Evolutionary conservation across 2,113 vertebrate genomes (phyloP).

Genomic region (Pygoscelis adeliae): DNA sequence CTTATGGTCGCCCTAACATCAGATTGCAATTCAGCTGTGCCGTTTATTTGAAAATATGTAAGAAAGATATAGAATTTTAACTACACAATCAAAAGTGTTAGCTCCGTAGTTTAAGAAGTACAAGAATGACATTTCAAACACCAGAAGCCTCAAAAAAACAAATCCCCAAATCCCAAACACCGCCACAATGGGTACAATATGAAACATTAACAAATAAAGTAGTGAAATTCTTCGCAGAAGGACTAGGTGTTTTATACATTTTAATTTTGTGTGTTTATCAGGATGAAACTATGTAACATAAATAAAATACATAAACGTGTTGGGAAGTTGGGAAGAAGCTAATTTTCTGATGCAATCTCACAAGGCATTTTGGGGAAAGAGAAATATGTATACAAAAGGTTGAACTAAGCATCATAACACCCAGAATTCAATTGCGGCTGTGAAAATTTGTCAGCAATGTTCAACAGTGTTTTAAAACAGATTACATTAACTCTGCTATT

Average conservation of each 20-base stretch:
- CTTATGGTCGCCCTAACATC: neutral
- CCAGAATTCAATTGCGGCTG: neutral
- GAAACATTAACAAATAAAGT: neutral
- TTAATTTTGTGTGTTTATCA: neutral
- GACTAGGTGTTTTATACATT: neutral
- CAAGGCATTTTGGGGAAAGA: neutral
- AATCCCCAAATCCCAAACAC: accelerated
- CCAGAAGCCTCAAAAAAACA: neutral
- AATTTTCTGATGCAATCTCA: neutral
- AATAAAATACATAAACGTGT: neutral
- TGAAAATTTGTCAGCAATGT: neutral
- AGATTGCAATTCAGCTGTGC: neutral
- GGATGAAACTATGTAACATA: neutral
- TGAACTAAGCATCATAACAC: neutral
- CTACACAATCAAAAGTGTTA: neutral
- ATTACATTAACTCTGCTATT: neutral
- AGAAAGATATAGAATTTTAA: neutral
- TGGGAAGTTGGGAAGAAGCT: neutral
- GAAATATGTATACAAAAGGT: neutral
- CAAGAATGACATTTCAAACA: neutral
- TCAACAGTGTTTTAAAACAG: neutral
- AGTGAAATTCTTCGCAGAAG: neutral
- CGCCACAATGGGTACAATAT: neutral
- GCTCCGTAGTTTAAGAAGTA: neutral
- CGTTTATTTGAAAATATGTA: neutral